A percentile compares a stretch with the other conserved stretches of the same genome.
These are phyloP conservation scores for Peromyscus aztecus DNA, from an alignment of 2,797 vertebrate species.

Conservation along the genomic window DNA sequence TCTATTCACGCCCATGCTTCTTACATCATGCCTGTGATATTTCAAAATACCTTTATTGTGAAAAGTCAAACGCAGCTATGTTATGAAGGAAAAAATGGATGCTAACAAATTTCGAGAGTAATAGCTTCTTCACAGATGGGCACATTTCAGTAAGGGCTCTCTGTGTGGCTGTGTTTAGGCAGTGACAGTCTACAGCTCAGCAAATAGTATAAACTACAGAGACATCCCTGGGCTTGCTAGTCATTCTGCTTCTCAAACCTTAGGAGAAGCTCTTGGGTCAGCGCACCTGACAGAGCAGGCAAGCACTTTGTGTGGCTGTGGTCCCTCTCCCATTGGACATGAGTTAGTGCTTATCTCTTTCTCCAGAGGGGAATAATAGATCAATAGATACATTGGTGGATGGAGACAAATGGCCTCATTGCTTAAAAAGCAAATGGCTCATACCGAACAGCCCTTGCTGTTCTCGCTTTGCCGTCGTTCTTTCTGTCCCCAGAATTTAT, in stretches of 20 bases:
- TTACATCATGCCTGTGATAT: background rate
- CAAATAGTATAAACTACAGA: background rate
- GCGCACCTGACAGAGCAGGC: background rate
- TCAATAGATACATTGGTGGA: conserved; percentile 72
- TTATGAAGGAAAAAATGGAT: background rate
- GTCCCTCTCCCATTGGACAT: background rate
- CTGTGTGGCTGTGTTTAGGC: background rate
- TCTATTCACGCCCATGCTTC: background rate
- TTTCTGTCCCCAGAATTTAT: conserved; percentile 67
- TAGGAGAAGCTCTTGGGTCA: background rate
- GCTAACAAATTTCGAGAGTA: background rate
- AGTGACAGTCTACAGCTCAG: background rate
- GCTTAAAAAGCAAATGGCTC: conserved; percentile 80
- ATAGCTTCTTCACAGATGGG: background rate
- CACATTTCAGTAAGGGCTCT: background rate
- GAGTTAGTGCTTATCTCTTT: conserved; percentile 22
- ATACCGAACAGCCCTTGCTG: conserved; percentile 56
- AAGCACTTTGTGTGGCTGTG: background rate
- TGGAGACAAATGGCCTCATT: conserved; percentile 82
- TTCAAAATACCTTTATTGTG: background rate
- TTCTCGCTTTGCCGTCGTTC: conserved; percentile 48
- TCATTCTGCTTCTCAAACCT: conserved; percentile 40
- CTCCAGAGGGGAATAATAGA: conserved; percentile 60
- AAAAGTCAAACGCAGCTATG: background rate
- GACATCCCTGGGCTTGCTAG: background rate